Percentiles rank a stretch among this genome's conserved stretches.
Evolutionary conservation across 92 coral and sea anemone genomes (phyloP).

Genomic region (Chrysogorgia sp.): DNA sequence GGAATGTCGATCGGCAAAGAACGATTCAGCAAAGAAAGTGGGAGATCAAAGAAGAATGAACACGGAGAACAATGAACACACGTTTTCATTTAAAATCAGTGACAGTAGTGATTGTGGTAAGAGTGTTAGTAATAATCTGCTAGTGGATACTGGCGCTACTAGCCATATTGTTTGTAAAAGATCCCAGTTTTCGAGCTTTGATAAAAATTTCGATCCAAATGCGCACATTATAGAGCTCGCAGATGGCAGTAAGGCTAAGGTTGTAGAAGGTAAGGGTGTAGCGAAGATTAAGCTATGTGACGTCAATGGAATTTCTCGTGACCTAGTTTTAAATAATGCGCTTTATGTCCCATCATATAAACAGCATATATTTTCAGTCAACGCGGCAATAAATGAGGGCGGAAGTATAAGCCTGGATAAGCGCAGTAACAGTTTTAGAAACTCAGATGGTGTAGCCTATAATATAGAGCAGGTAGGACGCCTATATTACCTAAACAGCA

Average conservation of each 20-base stretch:
- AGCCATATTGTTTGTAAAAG: slow-evolving; percentile 50
- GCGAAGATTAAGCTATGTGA: slow-evolving; percentile 56
- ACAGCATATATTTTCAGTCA: slow-evolving; percentile 63
- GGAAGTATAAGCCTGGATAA: slow-evolving; percentile 49
- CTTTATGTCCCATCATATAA: slow-evolving; percentile 60
- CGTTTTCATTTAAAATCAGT: slow-evolving; percentile 17
- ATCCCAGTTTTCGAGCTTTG: slow-evolving; percentile 48
- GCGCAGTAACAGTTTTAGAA: too few relatives aligned
- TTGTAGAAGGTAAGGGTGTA: slow-evolving; percentile 46
- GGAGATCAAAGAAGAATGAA: slow-evolving; percentile 35
- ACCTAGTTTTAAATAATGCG: slow-evolving; percentile 40
- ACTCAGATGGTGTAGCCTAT: slow-evolving; percentile 28
- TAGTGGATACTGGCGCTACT: slow-evolving; percentile 62
- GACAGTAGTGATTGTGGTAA: neutral
- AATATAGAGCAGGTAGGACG: slow-evolving; percentile 44
- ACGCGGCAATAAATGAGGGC: slow-evolving; percentile 56
- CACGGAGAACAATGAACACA: slow-evolving; percentile 22
- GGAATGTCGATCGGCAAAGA: slow-evolving; percentile 4
- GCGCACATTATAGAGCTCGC: slow-evolving; percentile 59
- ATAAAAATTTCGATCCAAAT: slow-evolving; percentile 41
- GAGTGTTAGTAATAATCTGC: slow-evolving; percentile 23
- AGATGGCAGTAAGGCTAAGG: slow-evolving; percentile 61
- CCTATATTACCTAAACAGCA: slow-evolving; percentile 44
- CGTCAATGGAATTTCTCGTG: slow-evolving; percentile 51
- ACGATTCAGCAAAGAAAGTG: slow-evolving; percentile 20